These are phyloP conservation scores for Parnassius smintheus DNA, from an alignment of 2,888 invertebrate species.

Conservation along the genomic window DNA sequence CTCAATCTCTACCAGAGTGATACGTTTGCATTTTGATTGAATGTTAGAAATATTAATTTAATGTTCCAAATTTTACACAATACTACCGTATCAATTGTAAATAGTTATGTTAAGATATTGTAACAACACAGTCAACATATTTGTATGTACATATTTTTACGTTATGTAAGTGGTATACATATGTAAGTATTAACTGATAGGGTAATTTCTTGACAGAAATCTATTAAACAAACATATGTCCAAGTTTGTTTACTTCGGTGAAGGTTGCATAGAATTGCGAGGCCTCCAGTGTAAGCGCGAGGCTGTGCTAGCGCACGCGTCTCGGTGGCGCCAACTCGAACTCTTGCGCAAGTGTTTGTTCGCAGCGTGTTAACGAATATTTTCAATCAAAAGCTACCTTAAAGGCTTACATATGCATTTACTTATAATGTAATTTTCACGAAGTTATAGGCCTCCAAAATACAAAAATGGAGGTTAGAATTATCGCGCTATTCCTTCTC, in stretches of 20 bases:
- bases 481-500: slow-evolving; percentile 65
- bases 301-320: slow-evolving; percentile 78
- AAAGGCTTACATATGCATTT: slow-evolving; percentile 56
- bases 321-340: slow-evolving; percentile 72
- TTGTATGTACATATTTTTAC: no score
- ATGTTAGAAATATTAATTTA: no score
- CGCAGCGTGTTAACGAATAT: slow-evolving; percentile 56
- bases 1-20: no score
- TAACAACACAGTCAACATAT: no score
- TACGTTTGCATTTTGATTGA: no score
- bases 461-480: slow-evolving; percentile 66
- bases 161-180: no score
- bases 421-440: slow-evolving; percentile 45
- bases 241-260: slow-evolving; percentile 76
- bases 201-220: slow-evolving; percentile 18
- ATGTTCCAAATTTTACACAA: no score
- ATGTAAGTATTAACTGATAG: slow-evolving; percentile 16
- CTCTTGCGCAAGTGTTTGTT: slow-evolving; percentile 67
- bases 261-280: slow-evolving; percentile 79
- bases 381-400: slow-evolving; percentile 55
- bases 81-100: no score
- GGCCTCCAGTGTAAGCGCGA: slow-evolving; percentile 75
- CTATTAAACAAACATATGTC: slow-evolving; percentile 53
- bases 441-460: slow-evolving; percentile 38
- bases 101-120: no score